Percentiles rank a stretch among this genome's conserved stretches.
These are phyloP conservation scores for Arothron firmamentum DNA, from an alignment of 2,113 vertebrate genomes.

Conservation along the genomic window DNA sequence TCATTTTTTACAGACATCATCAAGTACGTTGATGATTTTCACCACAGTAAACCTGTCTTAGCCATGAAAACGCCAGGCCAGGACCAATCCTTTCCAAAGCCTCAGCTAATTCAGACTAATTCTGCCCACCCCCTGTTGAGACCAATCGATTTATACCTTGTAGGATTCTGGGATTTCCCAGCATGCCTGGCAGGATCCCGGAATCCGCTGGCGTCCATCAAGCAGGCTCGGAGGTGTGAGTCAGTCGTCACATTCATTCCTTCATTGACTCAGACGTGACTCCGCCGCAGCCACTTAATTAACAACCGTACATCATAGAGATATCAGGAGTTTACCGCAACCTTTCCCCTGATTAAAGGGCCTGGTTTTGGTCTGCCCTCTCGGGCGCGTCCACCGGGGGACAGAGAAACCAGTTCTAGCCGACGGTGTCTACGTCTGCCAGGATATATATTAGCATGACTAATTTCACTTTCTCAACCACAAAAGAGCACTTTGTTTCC, in stretches of 20 bases:
- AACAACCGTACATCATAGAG: neutral
- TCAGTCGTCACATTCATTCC: constrained; percentile 10
- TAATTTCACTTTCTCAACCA: constrained; percentile 2
- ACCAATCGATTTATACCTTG: constrained; percentile 5
- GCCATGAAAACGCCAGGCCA: no score
- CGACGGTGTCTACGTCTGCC: constrained; percentile 10
- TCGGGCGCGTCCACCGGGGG: neutral
- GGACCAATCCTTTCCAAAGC: neutral
- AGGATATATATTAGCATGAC: constrained; percentile 9
- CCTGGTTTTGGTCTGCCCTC: neutral
- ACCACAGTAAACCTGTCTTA: no score
- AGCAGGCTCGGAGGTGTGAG: constrained; percentile 1
- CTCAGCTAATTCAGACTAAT: neutral
- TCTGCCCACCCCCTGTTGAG: neutral
- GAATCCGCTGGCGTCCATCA: constrained; percentile 5
- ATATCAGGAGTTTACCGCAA: constrained; percentile 1
- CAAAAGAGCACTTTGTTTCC: constrained; percentile 30
- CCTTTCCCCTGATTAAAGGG: neutral
- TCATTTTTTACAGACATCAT: no score
- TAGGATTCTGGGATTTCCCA: constrained; percentile 12
- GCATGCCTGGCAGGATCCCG: constrained; percentile 1
- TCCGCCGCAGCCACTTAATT: neutral
- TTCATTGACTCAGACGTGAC: constrained; percentile 18
- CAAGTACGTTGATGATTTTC: no score
- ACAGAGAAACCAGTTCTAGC: neutral